A percentile compares a stretch with the other conserved stretches of the same genome.
phyloP scores from a whole-genome alignment of 2,888 invertebrate genomes.

The Meloe dianella region DNA sequence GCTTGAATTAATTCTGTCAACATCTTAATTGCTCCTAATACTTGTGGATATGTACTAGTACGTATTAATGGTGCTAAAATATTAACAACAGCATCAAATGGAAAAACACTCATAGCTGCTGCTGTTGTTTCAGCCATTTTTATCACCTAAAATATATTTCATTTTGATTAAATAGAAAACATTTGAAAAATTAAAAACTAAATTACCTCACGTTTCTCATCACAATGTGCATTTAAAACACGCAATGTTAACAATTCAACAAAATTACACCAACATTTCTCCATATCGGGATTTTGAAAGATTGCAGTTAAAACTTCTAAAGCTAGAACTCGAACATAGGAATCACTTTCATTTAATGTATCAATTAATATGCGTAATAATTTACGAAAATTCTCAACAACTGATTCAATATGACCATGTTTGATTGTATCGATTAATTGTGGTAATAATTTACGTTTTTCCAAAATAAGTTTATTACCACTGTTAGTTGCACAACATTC shows the following conservation, averaged over 20 bases:
- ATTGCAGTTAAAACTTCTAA: slow-evolving; percentile 85
- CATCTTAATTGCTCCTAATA: slow-evolving; percentile 92
- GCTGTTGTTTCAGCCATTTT: slow-evolving; percentile 81
- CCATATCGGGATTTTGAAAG: slow-evolving; percentile 76
- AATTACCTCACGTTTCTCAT: slow-evolving; percentile 69
- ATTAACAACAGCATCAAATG: slow-evolving; percentile 77
- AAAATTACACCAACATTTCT: slow-evolving; percentile 84
- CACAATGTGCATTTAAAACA: slow-evolving; percentile 85
- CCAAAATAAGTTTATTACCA: slow-evolving; percentile 51
- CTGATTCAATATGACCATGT: slow-evolving; percentile 61
- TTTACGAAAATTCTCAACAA: slow-evolving; percentile 66
- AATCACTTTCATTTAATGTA: slow-evolving; percentile 66
- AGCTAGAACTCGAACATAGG: slow-evolving; percentile 74
- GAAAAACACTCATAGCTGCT: slow-evolving; percentile 77
- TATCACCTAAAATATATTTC: slow-evolving; percentile 74
- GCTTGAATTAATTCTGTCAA: slow-evolving; percentile 84
- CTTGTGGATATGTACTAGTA: slow-evolving; percentile 85
- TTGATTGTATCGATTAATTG: slow-evolving; percentile 62
- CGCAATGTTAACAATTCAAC: slow-evolving; percentile 89
- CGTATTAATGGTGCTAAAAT: slow-evolving; percentile 80
- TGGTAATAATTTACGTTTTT: slow-evolving; percentile 55
- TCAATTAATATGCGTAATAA: slow-evolving; percentile 80
- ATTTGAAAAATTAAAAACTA: too few species aligned
- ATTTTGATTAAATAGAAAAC: too few species aligned
- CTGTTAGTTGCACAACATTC: slow-evolving; percentile 53